Evolutionary conservation across 2,797 vertebrate species (phyloP).

Genomic region (Leuciscus waleckii): DNA sequence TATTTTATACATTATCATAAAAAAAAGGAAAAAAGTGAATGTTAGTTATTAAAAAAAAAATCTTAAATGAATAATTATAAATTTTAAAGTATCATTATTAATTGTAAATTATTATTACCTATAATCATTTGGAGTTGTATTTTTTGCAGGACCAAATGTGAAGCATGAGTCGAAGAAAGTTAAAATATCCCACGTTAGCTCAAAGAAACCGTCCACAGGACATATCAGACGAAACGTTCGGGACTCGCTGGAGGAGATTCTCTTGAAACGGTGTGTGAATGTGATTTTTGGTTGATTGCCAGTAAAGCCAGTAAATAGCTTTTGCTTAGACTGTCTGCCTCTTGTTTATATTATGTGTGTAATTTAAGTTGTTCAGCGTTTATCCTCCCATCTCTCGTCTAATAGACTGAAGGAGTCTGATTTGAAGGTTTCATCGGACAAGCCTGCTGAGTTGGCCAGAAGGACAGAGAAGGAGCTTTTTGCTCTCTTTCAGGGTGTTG

Average conservation of each 20-base stretch:
- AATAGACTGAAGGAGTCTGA: slow-evolving; percentile 90
- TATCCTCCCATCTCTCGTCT: background rate
- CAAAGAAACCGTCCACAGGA: slow-evolving; percentile 92
- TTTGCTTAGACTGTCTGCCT: background rate
- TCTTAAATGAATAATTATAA: background rate
- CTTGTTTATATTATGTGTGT: slow-evolving; percentile 5
- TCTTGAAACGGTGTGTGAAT: slow-evolving; percentile 87
- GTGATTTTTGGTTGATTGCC: background rate
- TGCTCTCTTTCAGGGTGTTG: slow-evolving; percentile 95
- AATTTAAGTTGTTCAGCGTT: slow-evolving; percentile 45
- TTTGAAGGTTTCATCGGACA: slow-evolving; percentile 89
- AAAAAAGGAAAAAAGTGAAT: no score
- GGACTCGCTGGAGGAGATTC: slow-evolving; percentile 94
- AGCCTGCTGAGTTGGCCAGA: slow-evolving; percentile 90
- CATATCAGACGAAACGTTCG: slow-evolving; percentile 95
- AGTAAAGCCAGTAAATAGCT: background rate
- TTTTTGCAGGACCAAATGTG: slow-evolving; percentile 75
- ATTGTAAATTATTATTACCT: background rate
- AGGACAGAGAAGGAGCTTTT: slow-evolving; percentile 95
- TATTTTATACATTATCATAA: background rate
- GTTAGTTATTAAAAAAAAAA: no score
- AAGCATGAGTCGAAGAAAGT: slow-evolving; percentile 87
- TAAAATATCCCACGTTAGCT: slow-evolving; percentile 78
- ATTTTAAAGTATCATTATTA: background rate
- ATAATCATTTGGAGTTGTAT: background rate